phyloP scores from a whole-genome alignment of 1,140 invertebrate species.

The Alviniconcha marisindica region DNA sequence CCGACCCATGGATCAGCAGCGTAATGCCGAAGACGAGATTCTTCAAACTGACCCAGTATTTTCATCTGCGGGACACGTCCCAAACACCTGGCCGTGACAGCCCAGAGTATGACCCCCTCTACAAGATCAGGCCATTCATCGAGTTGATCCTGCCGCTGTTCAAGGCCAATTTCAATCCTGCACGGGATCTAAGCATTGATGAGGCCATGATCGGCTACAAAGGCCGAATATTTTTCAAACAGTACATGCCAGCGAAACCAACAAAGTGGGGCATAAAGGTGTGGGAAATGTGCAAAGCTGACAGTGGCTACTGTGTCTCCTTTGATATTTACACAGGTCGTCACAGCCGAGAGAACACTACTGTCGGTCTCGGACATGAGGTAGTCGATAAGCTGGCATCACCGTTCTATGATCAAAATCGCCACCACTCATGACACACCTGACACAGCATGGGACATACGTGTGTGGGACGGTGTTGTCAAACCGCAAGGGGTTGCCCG shows the following conservation, averaged over 20 bases:
- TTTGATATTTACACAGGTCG: too few species aligned
- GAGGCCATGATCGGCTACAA: conserved; percentile 38
- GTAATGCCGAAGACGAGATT: conserved; percentile 1
- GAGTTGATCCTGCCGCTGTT: not conserved
- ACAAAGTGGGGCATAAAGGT: conserved; percentile 58
- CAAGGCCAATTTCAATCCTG: conserved; percentile 28
- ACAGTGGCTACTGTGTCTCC: too few species aligned
- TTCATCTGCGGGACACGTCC: not conserved
- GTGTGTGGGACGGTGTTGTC: too few species aligned
- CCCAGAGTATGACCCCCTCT: not conserved
- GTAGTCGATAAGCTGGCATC: too few species aligned
- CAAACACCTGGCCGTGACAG: not conserved
- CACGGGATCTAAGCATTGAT: conserved; percentile 37
- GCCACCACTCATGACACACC: too few species aligned
- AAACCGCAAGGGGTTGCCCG: too few species aligned
- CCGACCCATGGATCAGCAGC: not conserved
- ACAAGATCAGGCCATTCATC: conserved; percentile 24
- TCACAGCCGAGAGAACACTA: too few species aligned
- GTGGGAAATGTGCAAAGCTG: conserved; percentile 66
- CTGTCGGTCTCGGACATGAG: too few species aligned
- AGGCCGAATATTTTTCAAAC: conserved; percentile 41
- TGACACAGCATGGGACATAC: too few species aligned
- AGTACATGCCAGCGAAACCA: conserved; percentile 47
- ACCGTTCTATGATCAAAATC: too few species aligned
- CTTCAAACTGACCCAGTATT: not conserved